phyloP scores from a whole-genome alignment of 1,140 invertebrate genomes.

The Stratiolaelaps scimitus region DNA sequence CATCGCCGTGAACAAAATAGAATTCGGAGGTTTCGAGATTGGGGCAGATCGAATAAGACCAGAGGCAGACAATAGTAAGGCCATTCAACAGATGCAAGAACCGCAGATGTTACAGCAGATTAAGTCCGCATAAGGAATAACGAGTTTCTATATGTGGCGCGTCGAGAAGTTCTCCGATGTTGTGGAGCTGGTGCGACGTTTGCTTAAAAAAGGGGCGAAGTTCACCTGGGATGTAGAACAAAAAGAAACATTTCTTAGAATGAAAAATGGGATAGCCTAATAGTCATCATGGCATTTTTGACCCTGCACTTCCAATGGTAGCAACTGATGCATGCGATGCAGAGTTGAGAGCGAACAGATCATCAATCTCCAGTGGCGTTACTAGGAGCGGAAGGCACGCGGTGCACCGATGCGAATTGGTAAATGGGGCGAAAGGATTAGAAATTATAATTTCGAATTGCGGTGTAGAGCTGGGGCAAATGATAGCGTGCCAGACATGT shows the following conservation, averaged over 20 bases:
- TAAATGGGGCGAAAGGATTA: background rate
- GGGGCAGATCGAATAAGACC: background rate
- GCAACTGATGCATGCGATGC: conserved; percentile 4
- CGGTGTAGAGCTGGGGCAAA: background rate
- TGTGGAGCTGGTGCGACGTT: background rate
- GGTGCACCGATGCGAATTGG: background rate
- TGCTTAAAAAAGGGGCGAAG: conserved; percentile 3
- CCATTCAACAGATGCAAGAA: background rate
- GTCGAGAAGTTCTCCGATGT: background rate
- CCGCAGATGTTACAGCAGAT: background rate
- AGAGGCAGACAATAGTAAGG: background rate
- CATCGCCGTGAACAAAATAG: background rate
- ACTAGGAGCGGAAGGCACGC: background rate
- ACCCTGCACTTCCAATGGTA: background rate
- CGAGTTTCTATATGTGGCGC: conserved; percentile 7
- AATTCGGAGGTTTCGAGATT: conserved; percentile 27
- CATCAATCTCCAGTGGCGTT: background rate
- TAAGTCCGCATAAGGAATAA: background rate
- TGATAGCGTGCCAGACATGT: background rate
- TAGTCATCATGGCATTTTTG: background rate
- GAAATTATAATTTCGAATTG: background rate
- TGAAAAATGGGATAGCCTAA: background rate
- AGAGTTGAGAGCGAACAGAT: background rate
- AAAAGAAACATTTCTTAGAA: background rate
- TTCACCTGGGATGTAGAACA: background rate